Evolutionary conservation across 2,888 invertebrate species (phyloP), one percentile per base, ranked within the genome.

Genomic region (Hydroisotoma schaefferi): DNA sequence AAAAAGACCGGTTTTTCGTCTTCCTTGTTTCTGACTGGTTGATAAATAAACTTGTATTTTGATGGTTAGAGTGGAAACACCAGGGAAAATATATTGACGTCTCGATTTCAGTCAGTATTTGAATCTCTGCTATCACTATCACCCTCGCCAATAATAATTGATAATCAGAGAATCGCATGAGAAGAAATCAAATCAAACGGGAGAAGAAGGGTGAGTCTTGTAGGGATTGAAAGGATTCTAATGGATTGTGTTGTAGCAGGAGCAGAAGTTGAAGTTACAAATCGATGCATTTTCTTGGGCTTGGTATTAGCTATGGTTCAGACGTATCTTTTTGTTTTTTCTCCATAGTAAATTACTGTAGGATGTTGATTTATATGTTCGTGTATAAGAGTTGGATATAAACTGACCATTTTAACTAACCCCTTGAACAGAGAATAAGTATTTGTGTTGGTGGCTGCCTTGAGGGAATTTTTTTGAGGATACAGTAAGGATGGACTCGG

Each of bases 21-120:
- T 46, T 46, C 46, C 46, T 46, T 46, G 46, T 10, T 33, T 33
- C 15, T 33, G 15, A 33, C 33, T 10, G 15, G 33, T 40, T 40
- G 40, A 40, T 40, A 40, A 40, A 40, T 20, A 40, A 40, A 20
- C n/a, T n/a, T n/a, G n/a, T n/a, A n/a, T 40, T 20, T 40, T 40
- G 20, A 4, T 40, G n/a, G 3, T 40, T 20, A 4, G 5, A 40
- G 5, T 15, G 15, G 33, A 33, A 33, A 33, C 15, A 33, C 6
- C 15, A 33, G 8, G 15, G 33, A 33, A 40, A 40, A 40, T 8
- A 40, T 40, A 40, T 40, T 40, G 40, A 40, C 40, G 15, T 40
- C 40, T 40, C 40, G 20, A 18, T 5, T 40, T 40, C 8, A 40
- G 40, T 40, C n/a, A n/a, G n/a, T 40, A 40, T 40, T n/a, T n/a